A percentile compares a stretch with the other conserved stretches of the same genome.
These are phyloP conservation scores for Chiloscyllium punctatum DNA, from an alignment of 2,797 vertebrate species.

Conservation along the genomic window DNA sequence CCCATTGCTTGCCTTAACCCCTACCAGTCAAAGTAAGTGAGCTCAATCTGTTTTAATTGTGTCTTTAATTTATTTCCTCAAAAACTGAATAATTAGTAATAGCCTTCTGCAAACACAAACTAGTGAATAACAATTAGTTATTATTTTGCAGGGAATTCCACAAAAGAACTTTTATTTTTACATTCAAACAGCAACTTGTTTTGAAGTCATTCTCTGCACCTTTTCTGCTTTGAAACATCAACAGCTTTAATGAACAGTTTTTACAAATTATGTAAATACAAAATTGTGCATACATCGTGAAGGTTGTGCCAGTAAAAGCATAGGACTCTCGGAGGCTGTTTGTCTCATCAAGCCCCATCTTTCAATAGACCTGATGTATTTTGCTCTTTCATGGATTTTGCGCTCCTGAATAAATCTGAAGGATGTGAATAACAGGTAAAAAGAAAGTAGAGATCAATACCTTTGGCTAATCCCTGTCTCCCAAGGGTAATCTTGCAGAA, in stretches of 20 bases:
- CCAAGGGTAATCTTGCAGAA: slow-evolving; percentile 11
- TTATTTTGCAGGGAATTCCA: background rate
- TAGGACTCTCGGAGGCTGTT: background rate
- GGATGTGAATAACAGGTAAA: background rate
- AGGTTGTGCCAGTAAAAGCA: slow-evolving; percentile 2
- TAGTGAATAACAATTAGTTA: background rate
- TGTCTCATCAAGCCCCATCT: background rate
- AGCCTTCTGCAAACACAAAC: background rate
- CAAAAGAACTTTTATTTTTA: background rate
- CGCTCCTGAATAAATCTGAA: background rate
- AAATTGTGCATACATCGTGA: background rate
- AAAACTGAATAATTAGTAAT: background rate
- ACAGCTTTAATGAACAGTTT: background rate
- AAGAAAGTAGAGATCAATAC: slow-evolving; percentile 20
- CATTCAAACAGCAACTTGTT: background rate
- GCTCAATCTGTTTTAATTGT: background rate
- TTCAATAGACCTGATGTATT: background rate
- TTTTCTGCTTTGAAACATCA: background rate
- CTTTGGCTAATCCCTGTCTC: background rate
- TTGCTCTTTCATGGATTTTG: slow-evolving; percentile 22
- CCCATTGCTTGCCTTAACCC: slow-evolving; percentile 94
- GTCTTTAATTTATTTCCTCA: background rate
- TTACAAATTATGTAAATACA: background rate
- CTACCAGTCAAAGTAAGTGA: slow-evolving; percentile 91
- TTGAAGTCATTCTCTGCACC: background rate